Evolutionary conservation across 2,888 invertebrate species (phyloP).

Genomic region (Philereme vetulata): DNA sequence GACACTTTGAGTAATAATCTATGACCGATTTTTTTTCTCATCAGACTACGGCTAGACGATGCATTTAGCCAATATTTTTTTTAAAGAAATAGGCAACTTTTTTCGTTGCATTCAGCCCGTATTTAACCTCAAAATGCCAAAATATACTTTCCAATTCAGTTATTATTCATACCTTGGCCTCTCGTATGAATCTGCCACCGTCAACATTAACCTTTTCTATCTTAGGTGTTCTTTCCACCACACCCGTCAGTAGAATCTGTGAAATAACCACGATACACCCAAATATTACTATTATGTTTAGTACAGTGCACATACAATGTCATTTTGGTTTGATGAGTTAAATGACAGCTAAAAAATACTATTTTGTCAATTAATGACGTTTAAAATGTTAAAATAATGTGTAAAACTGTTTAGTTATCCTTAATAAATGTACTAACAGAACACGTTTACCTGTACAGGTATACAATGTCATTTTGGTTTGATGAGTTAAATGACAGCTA

Average conservation of each 20-base stretch:
- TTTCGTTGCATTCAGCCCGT: conserved; percentile 5
- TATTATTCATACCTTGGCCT: conserved; percentile 94
- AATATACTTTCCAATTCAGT: conserved; percentile 39
- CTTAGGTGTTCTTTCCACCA: conserved; percentile 96
- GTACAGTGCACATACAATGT: neutral
- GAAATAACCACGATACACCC: conserved; percentile 69
- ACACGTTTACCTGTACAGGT: too few species aligned
- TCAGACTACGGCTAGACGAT: neutral
- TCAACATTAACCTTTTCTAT: conserved; percentile 98
- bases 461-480: too few species aligned
- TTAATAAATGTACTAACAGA: too few species aligned
- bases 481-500: too few species aligned
- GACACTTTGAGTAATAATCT: conserved; percentile 29
- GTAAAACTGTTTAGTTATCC: too few species aligned
- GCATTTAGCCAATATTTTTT: conserved; percentile 13
- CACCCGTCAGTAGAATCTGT: conserved; percentile 95
- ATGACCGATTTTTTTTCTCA: neutral
- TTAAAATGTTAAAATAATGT: too few species aligned
- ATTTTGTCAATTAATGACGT: too few species aligned
- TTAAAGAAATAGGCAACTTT: neutral
- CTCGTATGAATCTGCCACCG: conserved; percentile 97
- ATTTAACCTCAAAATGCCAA: conserved; percentile 48
- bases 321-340: too few species aligned
- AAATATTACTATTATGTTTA: conserved; percentile 35
- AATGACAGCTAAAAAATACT: too few species aligned